Evolutionary conservation across 2,113 vertebrate genomes (phyloP).

Genomic region (Saccopteryx leptura): DNA sequence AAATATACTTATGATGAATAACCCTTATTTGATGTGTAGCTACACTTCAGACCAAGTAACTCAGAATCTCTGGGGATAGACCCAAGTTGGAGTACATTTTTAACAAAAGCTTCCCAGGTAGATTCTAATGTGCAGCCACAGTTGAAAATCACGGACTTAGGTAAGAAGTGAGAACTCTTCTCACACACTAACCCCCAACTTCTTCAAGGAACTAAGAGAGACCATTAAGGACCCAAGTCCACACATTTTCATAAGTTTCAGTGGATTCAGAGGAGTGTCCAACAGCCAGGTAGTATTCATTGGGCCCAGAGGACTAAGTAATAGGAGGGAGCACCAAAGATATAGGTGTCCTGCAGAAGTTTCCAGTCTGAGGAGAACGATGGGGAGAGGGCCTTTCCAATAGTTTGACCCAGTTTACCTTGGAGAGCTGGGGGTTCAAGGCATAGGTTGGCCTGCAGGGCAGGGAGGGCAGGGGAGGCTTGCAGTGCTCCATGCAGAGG

Average conservation of each 20-base stretch:
- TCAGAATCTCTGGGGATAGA: neutral
- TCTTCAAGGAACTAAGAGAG: neutral
- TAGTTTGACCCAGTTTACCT: neutral
- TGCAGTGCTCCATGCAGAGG: neutral
- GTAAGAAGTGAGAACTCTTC: neutral
- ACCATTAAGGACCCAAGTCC: neutral
- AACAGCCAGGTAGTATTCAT: neutral
- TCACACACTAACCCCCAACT: neutral
- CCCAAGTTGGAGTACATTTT: neutral
- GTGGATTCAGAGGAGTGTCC: neutral
- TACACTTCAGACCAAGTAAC: neutral
- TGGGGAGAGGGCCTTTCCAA: neutral
- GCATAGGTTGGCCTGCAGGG: neutral
- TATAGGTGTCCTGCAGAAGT: neutral
- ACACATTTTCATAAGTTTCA: neutral
- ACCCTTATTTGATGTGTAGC: neutral
- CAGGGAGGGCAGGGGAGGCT: neutral
- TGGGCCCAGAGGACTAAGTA: neutral
- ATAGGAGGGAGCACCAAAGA: neutral
- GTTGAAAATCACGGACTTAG: neutral
- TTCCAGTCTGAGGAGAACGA: slow-evolving; percentile 9
- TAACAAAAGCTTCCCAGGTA: neutral
- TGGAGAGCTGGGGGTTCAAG: neutral
- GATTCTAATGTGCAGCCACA: neutral
- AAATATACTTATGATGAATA: neutral